phyloP scores from a whole-genome alignment of 2,888 invertebrate species.

The Ichneumoninae sp. region DNA sequence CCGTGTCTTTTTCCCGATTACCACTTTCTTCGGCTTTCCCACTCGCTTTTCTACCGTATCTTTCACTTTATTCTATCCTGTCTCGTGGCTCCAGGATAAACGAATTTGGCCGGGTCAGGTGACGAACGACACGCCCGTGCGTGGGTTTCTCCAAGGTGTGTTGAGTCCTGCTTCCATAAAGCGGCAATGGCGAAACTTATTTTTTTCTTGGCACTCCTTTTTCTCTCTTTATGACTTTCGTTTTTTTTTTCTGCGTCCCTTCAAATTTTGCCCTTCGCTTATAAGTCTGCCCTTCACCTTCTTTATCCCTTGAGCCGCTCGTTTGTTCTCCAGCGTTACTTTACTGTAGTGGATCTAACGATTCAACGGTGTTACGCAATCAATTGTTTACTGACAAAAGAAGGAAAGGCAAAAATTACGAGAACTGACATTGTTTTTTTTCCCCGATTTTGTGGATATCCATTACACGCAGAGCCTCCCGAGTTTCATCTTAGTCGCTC shows the following conservation, averaged over 20 bases:
- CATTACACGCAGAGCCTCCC: too few species aligned
- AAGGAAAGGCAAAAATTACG: background rate
- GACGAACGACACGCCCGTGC: slow-evolving; percentile 30
- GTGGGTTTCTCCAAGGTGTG: slow-evolving; percentile 47
- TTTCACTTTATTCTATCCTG: slow-evolving; percentile 15
- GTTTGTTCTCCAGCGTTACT: background rate
- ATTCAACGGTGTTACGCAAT: background rate
- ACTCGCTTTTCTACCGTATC: slow-evolving; percentile 21
- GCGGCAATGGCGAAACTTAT: slow-evolving; percentile 12
- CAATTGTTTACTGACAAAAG: background rate
- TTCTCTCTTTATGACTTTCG: slow-evolving; percentile 13
- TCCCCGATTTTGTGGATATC: too few species aligned
- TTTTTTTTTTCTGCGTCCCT: slow-evolving; percentile 14
- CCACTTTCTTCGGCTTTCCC: slow-evolving; percentile 15
- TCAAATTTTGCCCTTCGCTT: background rate
- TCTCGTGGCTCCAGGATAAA: slow-evolving; percentile 32
- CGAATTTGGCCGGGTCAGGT: slow-evolving; percentile 42
- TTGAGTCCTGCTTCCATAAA: slow-evolving; percentile 19
- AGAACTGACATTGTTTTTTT: too few species aligned
- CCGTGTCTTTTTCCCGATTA: slow-evolving; percentile 14
- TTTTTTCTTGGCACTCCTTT: slow-evolving; percentile 42
- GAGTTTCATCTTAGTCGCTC: too few species aligned
- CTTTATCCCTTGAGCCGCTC: background rate
- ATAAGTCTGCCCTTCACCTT: slow-evolving; percentile 6
- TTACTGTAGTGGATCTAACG: background rate